These are phyloP conservation scores for Xyliphius kryptos DNA, from an alignment of 2,113 vertebrate genomes.

Conservation along the genomic window DNA sequence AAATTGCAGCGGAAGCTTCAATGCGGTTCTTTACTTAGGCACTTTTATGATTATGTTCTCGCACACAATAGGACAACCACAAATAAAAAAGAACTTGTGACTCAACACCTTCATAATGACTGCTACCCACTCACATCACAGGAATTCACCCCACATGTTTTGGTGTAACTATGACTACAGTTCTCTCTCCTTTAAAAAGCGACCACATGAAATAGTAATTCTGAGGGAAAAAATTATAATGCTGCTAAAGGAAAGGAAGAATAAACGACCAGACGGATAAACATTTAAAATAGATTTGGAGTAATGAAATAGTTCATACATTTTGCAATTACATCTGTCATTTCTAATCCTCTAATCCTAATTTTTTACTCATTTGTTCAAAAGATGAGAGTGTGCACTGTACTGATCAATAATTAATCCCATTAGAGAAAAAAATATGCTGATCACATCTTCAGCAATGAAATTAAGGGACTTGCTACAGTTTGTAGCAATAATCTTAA, in stretches of 20 bases:
- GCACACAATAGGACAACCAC: not conserved
- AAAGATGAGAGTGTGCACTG: no score
- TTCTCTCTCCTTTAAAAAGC: constrained; percentile 21
- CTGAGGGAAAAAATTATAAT: constrained; percentile 26
- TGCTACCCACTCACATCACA: constrained; percentile 15
- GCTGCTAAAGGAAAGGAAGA: constrained; percentile 16
- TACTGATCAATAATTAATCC: no score
- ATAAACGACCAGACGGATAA: constrained; percentile 16
- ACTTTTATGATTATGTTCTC: constrained; percentile 6
- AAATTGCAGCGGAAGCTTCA: not conserved
- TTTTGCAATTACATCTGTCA: not conserved
- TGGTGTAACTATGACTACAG: constrained; percentile 40
- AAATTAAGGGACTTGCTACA: no score
- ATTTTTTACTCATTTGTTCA: no score
- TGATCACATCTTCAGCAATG: no score
- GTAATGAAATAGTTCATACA: not conserved
- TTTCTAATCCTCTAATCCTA: no score
- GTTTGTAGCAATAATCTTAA: no score
- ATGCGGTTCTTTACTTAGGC: not conserved
- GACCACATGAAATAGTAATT: constrained; percentile 32
- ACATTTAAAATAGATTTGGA: not conserved
- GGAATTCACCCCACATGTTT: constrained; percentile 39
- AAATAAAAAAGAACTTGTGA: constrained; percentile 30
- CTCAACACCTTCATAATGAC: constrained; percentile 33
- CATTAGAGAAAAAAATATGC: no score